Evolutionary conservation across 2,888 invertebrate genomes (phyloP), one percentile per base, ranked within the genome.

Genomic region (Mythimna lalbum): DNA sequence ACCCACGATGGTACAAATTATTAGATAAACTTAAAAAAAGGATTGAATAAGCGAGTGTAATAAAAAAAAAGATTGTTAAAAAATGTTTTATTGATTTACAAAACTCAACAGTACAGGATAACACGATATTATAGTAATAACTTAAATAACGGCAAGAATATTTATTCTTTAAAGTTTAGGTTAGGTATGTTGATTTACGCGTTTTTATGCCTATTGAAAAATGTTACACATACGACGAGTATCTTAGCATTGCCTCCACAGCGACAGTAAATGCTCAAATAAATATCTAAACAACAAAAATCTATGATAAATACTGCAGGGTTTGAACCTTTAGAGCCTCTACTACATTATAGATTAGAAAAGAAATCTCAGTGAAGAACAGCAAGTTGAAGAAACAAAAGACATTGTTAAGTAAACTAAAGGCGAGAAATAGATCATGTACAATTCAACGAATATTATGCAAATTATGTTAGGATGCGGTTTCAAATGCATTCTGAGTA

Each of bases 71-170:
- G 27, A 14, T 7, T 19, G 12, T 14, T 63, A 39, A 47, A 64
- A 75, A 43, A 75, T 53, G 31, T 62, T 82, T 84, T 82, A 83
- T 80, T 84, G 60, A 64, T 80, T 83, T 75, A 72, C 21, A 70
- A 79, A 83, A 84, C 73, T 79, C 76, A 83, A 83, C 82, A 79
- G 65, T 61, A 67, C 33, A n/a, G 12, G 33, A 56, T 36, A 55
- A 31, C 55, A 55, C 55, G 31, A 55, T 27, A 27, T 31, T 49
- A 27, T 56, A 56, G 64, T 57, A 56, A 71, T 69, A 78, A 73
- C 62, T 68, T 49, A 43, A 78, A 69, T 61, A 21, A 67, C 64
- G 60, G 43, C 64, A 64, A 73, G 60, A 69, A 65, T 43, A 39
- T 53, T 69, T 31, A 63, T 50, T 59, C 4, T 23, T 57, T 60